A percentile compares a stretch with the other conserved stretches of the same genome.
phyloP scores from a whole-genome alignment of 2,888 invertebrate species.

The Carcina quercana region DNA sequence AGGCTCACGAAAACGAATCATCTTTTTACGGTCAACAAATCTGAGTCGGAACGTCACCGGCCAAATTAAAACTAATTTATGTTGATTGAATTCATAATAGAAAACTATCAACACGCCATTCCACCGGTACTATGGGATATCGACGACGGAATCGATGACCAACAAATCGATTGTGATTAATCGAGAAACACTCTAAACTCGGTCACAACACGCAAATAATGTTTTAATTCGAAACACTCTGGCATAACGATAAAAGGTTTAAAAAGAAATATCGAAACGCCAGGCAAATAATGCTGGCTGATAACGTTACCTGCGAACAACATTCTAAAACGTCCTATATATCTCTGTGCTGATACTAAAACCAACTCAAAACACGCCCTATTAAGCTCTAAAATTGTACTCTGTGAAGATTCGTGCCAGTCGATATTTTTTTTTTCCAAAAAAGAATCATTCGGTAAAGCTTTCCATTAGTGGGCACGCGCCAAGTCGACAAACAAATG shows the following conservation, averaged over 20 bases:
- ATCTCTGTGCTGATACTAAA: constrained; percentile 17
- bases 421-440: constrained; percentile 38
- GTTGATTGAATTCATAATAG: constrained; percentile 70
- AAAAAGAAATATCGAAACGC: constrained; percentile 54
- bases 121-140: constrained; percentile 26
- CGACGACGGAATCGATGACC: constrained; percentile 19
- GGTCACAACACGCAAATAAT: constrained; percentile 54
- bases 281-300: constrained; percentile 56
- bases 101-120: constrained; percentile 58
- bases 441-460: constrained; percentile 49
- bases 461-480: constrained; percentile 71
- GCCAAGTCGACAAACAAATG: constrained; percentile 64
- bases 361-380: constrained; percentile 18
- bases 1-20: constrained; percentile 43
- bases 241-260: constrained; percentile 52
- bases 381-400: neutral
- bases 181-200: constrained; percentile 53
- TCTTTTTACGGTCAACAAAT: constrained; percentile 37
- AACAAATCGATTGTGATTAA: constrained; percentile 36
- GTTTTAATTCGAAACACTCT: constrained; percentile 61
- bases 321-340: constrained; percentile 29
- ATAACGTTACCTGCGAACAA: constrained; percentile 49
- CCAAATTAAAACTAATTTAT: constrained; percentile 68
- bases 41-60: constrained; percentile 45
- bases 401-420: constrained; percentile 36